A percentile compares a stretch with the other conserved stretches of the same genome.
These are phyloP conservation scores for Cosmia pyralina DNA, from an alignment of 2,888 invertebrate genomes.

Conservation along the genomic window DNA sequence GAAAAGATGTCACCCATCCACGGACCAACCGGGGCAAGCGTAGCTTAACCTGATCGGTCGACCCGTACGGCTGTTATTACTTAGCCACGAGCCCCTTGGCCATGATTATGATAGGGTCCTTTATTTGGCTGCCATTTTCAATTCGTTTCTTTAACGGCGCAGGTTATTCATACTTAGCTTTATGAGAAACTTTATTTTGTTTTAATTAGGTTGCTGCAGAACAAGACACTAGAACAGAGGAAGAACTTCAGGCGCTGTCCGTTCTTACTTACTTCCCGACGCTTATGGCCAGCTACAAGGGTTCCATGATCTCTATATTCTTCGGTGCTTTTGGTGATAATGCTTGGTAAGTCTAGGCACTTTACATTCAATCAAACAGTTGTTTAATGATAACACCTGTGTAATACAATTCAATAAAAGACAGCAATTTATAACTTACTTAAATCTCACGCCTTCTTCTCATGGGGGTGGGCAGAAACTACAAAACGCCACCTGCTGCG, in stretches of 20 bases:
- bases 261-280: slow-evolving; percentile 81
- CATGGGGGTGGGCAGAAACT: too few relatives aligned
- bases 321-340: slow-evolving; percentile 89
- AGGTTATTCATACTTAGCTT: background rate
- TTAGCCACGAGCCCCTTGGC: too few relatives aligned
- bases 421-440: too few relatives aligned
- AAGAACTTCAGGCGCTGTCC: slow-evolving; percentile 82
- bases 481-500: too few relatives aligned
- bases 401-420: too few relatives aligned
- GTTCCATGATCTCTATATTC: slow-evolving; percentile 83
- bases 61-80: too few relatives aligned
- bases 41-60: too few relatives aligned
- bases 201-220: slow-evolving; percentile 79
- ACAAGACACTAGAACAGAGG: slow-evolving; percentile 82
- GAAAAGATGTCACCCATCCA: too few relatives aligned
- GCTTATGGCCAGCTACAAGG: slow-evolving; percentile 80
- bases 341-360: slow-evolving; percentile 79
- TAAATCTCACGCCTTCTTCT: too few relatives aligned
- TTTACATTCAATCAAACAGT: background rate
- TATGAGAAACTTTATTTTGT: background rate
- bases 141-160: background rate
- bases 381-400: background rate
- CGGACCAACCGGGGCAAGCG: too few relatives aligned
- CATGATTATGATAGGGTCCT: background rate
- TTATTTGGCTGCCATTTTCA: background rate